Conservation (phyloP, 2,888 invertebrate genomes). For the Ferdinandea cuprea region DNA sequence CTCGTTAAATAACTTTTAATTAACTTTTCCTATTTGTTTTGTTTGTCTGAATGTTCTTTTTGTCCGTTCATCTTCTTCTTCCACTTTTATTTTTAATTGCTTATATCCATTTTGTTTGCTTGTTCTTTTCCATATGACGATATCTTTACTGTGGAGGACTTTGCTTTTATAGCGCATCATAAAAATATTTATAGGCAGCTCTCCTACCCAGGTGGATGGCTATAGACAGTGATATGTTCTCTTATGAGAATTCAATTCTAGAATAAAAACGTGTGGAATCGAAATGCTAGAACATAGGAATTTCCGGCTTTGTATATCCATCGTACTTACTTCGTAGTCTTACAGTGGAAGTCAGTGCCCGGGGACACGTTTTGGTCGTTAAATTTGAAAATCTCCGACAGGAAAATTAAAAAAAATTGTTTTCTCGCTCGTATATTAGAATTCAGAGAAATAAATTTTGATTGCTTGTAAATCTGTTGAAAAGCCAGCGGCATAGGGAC, state of each 20-base stretch:
- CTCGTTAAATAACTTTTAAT: conserved; percentile 73
- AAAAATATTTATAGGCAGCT: conserved; percentile 61
- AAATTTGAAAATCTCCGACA: conserved; percentile 65
- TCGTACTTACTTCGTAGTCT: not conserved
- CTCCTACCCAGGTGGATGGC: conserved; percentile 41
- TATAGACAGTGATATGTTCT: conserved; percentile 1
- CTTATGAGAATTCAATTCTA: conserved; percentile 53
- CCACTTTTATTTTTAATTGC: conserved; percentile 18
- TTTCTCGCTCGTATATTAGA: conserved; percentile 30
- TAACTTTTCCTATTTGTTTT: conserved; percentile 70
- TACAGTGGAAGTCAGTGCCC: conserved; percentile 42
- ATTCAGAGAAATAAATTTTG: conserved; percentile 56
- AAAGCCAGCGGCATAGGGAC: not conserved
- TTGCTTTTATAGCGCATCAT: conserved; percentile 58
- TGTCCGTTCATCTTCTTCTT: conserved; percentile 2
- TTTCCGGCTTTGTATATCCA: conserved; percentile 3
- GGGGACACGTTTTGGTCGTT: conserved; percentile 68
- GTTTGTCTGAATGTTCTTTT: conserved; percentile 22
- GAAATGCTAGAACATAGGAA: conserved; percentile 5
- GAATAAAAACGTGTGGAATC: conserved; percentile 36
- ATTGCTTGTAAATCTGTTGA: conserved; percentile 36
- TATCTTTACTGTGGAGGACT: conserved; percentile 51
- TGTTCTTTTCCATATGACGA: conserved; percentile 23
- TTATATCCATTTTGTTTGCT: conserved; percentile 18
- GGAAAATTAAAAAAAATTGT: conserved; percentile 67